Evolutionary conservation across 2,797 vertebrate genomes (phyloP), one percentile per base, ranked within the genome.

Genomic region (Mastacembelus armatus): DNA sequence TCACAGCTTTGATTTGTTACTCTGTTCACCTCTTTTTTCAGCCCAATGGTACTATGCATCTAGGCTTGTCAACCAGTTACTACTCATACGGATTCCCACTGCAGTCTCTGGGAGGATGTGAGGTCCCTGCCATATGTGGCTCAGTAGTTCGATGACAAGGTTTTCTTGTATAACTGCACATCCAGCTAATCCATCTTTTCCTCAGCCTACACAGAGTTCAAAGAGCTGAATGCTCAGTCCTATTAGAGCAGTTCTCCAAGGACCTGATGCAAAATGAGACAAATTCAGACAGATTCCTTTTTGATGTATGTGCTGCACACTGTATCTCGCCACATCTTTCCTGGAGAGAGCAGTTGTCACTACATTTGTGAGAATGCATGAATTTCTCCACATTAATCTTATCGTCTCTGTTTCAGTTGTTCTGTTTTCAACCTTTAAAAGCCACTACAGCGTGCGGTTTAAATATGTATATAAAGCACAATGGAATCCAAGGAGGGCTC

Each of bases 1-100:
- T 91, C 92, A 92, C 38, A 85, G 79, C 66, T 76, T 88, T 92
- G 85, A 90, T 85, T 88, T 86, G 83, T 88, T 85, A 76, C 76
- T 72, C 84, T 78, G 81, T 74, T 73, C 77, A 72, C 86, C 88
- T 92, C 83, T 84, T 89, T 87, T 81, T 85, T 85, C 78, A 78
- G 80, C 33, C 55, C 24, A 61, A 67, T 35, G 84, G 18, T 45
- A 77, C 54, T 77, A 84, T 78, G 68, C 74, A 89, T 86, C 79
- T 76, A 76, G 69, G 78, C 78, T 71, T 64, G 44, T 79, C 62
- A 74, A 68, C 84, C 89, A 91, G 83, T 91, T 83, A 87, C 72
- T 86, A 85, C 64, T 80, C 33, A 80, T 73, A 71, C 78, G 11
- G 33, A 35, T 24, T 69, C 60, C 54, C 52, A 62, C 58, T 47